These are phyloP conservation scores for Ciconia nigra DNA, from an alignment of 2,797 vertebrate species.

Conservation along the genomic window DNA sequence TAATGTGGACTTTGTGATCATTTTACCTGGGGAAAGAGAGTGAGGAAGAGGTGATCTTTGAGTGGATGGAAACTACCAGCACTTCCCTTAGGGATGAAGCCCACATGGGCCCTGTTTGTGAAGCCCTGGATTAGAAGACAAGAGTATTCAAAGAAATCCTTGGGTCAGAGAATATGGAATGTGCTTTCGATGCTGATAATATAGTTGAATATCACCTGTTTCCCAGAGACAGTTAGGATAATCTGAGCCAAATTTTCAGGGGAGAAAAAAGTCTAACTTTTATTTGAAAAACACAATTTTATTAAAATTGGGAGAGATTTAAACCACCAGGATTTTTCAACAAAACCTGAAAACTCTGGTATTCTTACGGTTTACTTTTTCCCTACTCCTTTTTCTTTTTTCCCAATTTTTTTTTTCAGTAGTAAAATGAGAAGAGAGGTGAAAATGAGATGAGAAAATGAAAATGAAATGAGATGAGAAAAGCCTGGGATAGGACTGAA, in stretches of 20 bases:
- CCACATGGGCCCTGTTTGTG: fast-evolving
- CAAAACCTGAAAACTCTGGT: not conserved
- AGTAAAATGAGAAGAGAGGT: not conserved
- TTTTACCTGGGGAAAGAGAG: not conserved
- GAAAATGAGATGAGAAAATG: not conserved
- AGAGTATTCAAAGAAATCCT: not conserved
- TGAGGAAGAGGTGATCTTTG: not conserved
- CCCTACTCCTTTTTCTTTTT: not conserved
- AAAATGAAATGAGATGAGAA: not conserved
- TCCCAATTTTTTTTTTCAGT: not conserved
- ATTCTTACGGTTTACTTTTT: not conserved
- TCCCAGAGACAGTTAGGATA: not conserved
- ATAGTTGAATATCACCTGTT: not conserved
- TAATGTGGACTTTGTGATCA: not conserved
- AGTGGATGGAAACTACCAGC: not conserved
- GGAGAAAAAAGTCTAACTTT: not conserved
- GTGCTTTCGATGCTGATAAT: not conserved
- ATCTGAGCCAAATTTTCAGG: not conserved
- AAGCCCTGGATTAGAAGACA: not conserved
- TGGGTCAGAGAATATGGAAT: not conserved
- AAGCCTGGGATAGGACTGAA: not conserved
- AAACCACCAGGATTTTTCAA: not conserved
- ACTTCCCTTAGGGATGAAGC: not conserved
- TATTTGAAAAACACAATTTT: not conserved
- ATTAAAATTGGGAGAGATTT: not conserved